Evolutionary conservation across 2,888 invertebrate species (phyloP).

Genomic region (Meteorus colon): DNA sequence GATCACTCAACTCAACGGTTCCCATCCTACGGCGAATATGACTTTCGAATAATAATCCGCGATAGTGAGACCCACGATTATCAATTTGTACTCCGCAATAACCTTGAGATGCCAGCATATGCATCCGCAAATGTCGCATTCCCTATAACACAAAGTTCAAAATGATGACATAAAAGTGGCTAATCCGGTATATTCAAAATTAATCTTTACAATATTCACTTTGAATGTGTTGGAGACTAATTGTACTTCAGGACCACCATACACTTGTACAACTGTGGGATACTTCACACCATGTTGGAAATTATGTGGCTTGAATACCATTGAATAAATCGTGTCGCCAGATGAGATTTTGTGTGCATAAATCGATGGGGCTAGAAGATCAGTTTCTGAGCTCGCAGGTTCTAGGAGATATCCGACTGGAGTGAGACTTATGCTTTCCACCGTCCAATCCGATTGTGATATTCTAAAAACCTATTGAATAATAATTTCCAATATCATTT

Average conservation of each 20-base stretch:
- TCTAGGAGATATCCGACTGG: slow-evolving; percentile 83
- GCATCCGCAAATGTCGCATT: slow-evolving; percentile 92
- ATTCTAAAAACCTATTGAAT: slow-evolving; percentile 79
- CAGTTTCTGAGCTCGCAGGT: slow-evolving; percentile 76
- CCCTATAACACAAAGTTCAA: slow-evolving; percentile 76
- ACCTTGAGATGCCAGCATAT: slow-evolving; percentile 95
- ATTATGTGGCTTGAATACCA: slow-evolving; percentile 91
- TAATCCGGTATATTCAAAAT: background rate
- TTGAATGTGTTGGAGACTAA: slow-evolving; percentile 96
- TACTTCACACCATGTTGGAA: slow-evolving; percentile 81
- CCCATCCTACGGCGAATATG: slow-evolving; percentile 94
- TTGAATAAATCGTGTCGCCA: slow-evolving; percentile 85
- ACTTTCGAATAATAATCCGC: slow-evolving; percentile 94
- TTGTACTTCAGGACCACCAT: slow-evolving; percentile 99
- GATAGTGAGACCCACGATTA: slow-evolving; percentile 94
- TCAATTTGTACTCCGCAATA: slow-evolving; percentile 97
- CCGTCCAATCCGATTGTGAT: slow-evolving; percentile 80
- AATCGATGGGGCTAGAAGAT: slow-evolving; percentile 82
- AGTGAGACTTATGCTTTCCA: slow-evolving; percentile 81
- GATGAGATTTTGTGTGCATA: slow-evolving; percentile 81
- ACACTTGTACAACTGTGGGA: slow-evolving; percentile 96
- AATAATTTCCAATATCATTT: background rate
- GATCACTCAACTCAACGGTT: slow-evolving; percentile 93
- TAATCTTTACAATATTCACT: slow-evolving; percentile 73
- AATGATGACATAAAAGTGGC: slow-evolving; percentile 3